phyloP scores from a whole-genome alignment of 2,797 vertebrate genomes.

The Gobionotothen gibberifrons region DNA sequence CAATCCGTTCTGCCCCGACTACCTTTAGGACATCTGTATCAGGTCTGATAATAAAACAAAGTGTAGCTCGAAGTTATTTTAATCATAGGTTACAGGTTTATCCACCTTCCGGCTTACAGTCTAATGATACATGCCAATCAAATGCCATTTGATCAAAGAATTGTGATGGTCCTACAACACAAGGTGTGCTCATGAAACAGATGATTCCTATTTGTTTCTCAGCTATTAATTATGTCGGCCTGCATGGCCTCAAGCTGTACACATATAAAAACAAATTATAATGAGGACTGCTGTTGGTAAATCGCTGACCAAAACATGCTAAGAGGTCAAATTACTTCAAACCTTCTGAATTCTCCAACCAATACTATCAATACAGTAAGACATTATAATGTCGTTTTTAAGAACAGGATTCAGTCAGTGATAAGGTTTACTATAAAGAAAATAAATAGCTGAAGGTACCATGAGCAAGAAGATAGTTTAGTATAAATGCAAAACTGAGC shows the following conservation, averaged over 20 bases:
- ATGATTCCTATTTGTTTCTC: slow-evolving; percentile 40
- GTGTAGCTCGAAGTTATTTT: background rate
- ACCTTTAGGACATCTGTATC: background rate
- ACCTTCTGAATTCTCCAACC: slow-evolving; percentile 1
- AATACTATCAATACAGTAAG: background rate
- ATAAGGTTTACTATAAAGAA: slow-evolving; percentile 2
- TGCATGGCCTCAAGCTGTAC: slow-evolving; percentile 20
- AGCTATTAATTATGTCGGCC: slow-evolving; percentile 35
- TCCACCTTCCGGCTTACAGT: no score
- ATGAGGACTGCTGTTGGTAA: slow-evolving; percentile 30
- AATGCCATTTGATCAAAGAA: slow-evolving; percentile 18
- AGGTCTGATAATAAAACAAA: background rate
- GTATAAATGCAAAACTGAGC: slow-evolving; percentile 11
- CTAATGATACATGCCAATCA: background rate
- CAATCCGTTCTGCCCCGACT: background rate
- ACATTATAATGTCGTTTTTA: slow-evolving; percentile 4
- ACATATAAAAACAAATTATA: slow-evolving; percentile 29
- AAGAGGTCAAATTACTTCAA: slow-evolving; percentile 12
- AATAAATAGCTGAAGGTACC: no score
- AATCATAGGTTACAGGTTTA: no score
- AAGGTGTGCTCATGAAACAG: slow-evolving; percentile 38
- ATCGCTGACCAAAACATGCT: slow-evolving; percentile 35
- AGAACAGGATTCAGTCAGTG: slow-evolving; percentile 2
- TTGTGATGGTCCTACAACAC: slow-evolving; percentile 24
- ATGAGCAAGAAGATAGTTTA: no score